Percentiles rank a stretch among this genome's conserved stretches.
phyloP scores from a whole-genome alignment of 23 tunicate genomes.

The Botrylloides violaceus region DNA sequence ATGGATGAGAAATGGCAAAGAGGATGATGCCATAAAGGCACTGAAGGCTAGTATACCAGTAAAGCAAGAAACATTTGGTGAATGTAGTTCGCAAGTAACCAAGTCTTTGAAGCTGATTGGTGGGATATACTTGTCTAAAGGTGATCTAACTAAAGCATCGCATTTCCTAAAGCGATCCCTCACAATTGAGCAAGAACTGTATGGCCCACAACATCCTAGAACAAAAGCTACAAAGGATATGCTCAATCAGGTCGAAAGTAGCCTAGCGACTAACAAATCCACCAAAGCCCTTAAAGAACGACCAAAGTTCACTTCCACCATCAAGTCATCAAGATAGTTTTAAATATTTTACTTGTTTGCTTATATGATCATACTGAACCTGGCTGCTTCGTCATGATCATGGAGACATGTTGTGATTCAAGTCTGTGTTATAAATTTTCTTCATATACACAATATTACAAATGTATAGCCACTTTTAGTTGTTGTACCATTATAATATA shows the following conservation, averaged over 20 bases:
- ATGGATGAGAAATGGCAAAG: conserved; percentile 16
- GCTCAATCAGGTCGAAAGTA: neutral
- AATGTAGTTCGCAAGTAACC: conserved; percentile 9
- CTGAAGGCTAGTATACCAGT: neutral
- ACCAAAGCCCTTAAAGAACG: neutral
- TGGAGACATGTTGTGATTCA: no score
- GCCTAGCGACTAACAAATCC: neutral
- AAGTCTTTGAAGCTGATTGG: conserved; percentile 8
- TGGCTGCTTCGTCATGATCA: no score
- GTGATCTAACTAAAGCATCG: neutral
- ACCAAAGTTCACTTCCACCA: conserved; percentile 19
- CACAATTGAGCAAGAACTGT: conserved; percentile 7
- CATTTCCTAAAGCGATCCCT: neutral
- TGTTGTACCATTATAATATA: no score
- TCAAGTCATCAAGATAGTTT: neutral
- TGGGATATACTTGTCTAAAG: conserved; percentile 11
- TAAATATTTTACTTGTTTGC: no score
- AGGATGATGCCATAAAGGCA: conserved; percentile 3
- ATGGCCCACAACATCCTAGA: conserved; percentile 14
- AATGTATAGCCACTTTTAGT: no score
- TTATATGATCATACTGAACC: no score
- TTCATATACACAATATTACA: no score
- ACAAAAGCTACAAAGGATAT: conserved; percentile 8
- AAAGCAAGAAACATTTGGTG: conserved; percentile 12
- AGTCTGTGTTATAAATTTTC: no score